Evolutionary conservation across 2,113 vertebrate species (phyloP).

Genomic region (Paramormyrops kingsleyae): DNA sequence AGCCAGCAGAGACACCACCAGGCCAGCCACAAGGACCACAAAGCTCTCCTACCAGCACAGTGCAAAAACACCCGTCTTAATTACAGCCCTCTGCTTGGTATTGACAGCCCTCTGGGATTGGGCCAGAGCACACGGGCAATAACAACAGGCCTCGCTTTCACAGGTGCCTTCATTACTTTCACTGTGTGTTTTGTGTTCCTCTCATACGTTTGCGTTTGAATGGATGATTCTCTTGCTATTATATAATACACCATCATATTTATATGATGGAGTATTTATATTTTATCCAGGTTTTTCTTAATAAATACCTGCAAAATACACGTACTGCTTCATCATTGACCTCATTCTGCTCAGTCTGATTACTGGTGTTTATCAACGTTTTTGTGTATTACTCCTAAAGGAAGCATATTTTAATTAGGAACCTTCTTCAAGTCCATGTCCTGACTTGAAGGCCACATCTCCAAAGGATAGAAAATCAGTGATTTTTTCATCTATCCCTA

Average conservation of each 20-base stretch:
- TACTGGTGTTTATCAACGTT: background rate
- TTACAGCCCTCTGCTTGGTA: background rate
- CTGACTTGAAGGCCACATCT: background rate
- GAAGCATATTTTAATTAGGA: background rate
- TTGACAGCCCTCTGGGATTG: background rate
- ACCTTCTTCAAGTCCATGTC: background rate
- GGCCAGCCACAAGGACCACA: background rate
- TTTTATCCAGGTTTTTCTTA: background rate
- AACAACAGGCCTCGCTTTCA: background rate
- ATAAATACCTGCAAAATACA: background rate
- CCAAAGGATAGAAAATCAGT: background rate
- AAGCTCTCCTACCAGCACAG: background rate
- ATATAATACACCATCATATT: background rate
- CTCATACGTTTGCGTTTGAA: background rate
- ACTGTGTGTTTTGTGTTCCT: background rate
- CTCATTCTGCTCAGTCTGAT: background rate
- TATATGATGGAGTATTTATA: background rate
- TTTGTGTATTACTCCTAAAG: background rate
- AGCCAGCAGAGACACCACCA: background rate
- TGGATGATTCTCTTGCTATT: background rate
- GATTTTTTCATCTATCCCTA: background rate
- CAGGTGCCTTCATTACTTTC: background rate
- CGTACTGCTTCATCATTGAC: background rate
- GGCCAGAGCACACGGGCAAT: background rate
- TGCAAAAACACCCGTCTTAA: background rate